Conservation (phyloP, 1,140 invertebrate species). For the Meloidogyne exigua region DNA sequence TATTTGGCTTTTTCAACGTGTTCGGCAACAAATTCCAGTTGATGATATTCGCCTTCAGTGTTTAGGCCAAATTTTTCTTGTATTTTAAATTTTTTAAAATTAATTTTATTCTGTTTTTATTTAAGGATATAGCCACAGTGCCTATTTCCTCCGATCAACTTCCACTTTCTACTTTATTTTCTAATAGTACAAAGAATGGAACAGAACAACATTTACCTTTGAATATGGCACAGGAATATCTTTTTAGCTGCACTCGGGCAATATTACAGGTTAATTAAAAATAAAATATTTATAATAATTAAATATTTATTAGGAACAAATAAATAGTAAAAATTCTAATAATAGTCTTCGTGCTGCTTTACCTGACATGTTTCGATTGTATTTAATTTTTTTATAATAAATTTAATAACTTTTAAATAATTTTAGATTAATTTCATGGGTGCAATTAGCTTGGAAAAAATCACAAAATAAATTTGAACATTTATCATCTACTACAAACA, state of each 20-base stretch:
- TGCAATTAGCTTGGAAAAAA: conserved; percentile 20
- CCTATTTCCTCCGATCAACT: conserved; percentile 52
- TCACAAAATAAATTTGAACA: conserved; percentile 39
- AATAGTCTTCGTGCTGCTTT: conserved; percentile 44
- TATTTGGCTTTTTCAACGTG: conserved; percentile 51
- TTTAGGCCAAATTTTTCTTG: conserved; percentile 40
- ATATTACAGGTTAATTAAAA: conserved; percentile 41
- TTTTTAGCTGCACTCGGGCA: conserved; percentile 49
- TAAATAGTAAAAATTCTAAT: conserved; percentile 22
- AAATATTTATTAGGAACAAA: conserved; percentile 45
- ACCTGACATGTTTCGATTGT: conserved; percentile 50
- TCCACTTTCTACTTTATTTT: conserved; percentile 45
- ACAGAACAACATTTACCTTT: conserved; percentile 26
- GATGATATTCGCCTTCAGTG: conserved; percentile 42
- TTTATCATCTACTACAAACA: not conserved
- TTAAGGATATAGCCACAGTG: conserved; percentile 50
- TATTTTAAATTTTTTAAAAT: not conserved
- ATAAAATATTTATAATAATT: not conserved
- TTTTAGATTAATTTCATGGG: not conserved
- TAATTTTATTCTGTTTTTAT: not conserved
- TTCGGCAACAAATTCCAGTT: conserved; percentile 41
- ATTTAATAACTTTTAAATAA: not conserved
- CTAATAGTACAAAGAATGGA: not conserved
- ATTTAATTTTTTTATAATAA: not conserved
- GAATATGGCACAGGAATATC: conserved; percentile 56